Evolutionary conservation across 2,113 vertebrate genomes (phyloP), one percentile per base, ranked within the genome.

Genomic region (Toxostoma redivivum): DNA sequence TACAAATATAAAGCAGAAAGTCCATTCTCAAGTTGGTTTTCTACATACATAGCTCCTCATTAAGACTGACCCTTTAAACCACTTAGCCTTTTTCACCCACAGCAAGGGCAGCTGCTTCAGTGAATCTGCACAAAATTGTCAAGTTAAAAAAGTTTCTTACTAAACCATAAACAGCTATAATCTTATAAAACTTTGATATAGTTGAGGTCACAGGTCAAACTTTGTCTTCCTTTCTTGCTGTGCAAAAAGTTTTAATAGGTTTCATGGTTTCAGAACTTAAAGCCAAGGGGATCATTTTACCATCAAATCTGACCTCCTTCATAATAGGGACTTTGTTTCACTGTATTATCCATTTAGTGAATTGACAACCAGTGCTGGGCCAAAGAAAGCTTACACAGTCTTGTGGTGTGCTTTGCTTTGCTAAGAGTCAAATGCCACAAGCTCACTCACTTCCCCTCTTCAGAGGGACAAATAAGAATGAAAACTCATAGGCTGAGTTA

Each of bases 61-160:
- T 95, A 95, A 85, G 73, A 60, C 8, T 81, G 51, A 94, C 61
- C 53, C 78, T 81, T 94, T 87, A 94, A 94, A 86, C 31, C 61
- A 67, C 51, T 90, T 86, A 66, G 51, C 28, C 35, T 86, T 81
- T 92, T 78, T 77, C 66, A 88, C 48, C 45, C 60, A 84, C 35
- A 81, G 56, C 64, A 71, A 74, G 7, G n/a, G 35, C 51, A 92
- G 20, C 33, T 84, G 8, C 54, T 84, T 45, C 65, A 89, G 28
- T 76, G 83, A 76, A 72, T 69, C 70, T 81, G 40, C 21, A 85
- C 65, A 81, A 82, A 91, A 84, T 42, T 56, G 17, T 35, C 61
- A 89, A 86, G 10, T 78, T 81, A 84, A 87, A 87, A 37, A 56
- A 84, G 35, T 81, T 94, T 87, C 72, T 67, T 51, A 45, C 44